Conservation (phyloP, 2,797 vertebrate species). For the Platyrinchus mystaceus region DNA sequence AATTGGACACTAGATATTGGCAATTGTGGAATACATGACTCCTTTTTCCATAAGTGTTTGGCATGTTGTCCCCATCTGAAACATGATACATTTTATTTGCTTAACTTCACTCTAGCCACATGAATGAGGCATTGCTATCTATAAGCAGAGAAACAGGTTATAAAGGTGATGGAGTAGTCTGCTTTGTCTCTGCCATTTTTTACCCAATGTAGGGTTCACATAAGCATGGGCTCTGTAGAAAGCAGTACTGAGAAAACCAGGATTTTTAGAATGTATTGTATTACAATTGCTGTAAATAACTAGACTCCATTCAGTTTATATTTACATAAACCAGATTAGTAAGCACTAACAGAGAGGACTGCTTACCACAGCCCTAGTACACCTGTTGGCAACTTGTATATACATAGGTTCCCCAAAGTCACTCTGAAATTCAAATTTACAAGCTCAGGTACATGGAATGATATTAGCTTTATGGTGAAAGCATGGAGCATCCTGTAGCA, state of each 20-base stretch:
- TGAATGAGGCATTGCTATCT: neutral
- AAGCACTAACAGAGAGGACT: neutral
- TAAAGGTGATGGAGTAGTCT: neutral
- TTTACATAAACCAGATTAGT: neutral
- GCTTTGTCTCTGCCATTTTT: neutral
- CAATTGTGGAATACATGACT: fast-evolving
- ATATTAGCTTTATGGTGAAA: neutral
- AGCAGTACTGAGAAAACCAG: neutral
- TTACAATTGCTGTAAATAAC: neutral
- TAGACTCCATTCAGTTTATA: neutral
- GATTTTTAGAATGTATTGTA: fast-evolving
- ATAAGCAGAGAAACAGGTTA: neutral
- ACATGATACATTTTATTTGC: neutral
- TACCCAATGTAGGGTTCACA: neutral
- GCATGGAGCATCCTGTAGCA: neutral
- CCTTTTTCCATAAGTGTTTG: fast-evolving
- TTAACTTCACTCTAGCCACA: neutral
- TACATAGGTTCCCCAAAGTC: neutral
- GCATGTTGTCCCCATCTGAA: neutral
- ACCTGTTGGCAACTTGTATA: neutral
- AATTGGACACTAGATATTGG: neutral
- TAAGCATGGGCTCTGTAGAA: neutral
- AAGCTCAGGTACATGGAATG: neutral
- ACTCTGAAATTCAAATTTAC: neutral
- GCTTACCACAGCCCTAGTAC: neutral